Conservation (phyloP, 2,888 invertebrate genomes). For the Euplagia quadripunctaria region DNA sequence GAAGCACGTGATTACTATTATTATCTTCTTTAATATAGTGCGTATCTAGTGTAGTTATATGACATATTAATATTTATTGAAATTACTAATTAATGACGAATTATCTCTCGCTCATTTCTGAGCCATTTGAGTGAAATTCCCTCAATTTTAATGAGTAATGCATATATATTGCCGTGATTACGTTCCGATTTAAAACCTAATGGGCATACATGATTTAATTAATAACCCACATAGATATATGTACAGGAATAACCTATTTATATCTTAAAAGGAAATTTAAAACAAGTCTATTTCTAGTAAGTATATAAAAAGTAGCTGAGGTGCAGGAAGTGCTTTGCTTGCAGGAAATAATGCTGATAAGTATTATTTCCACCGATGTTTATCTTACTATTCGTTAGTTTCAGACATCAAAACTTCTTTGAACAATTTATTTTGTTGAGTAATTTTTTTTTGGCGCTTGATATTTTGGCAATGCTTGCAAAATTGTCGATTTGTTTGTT, state of each 20-base stretch:
- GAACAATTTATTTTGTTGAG: slow-evolving; percentile 35
- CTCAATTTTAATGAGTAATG: background rate
- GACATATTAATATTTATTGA: background rate
- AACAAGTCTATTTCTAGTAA: background rate
- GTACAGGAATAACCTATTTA: background rate
- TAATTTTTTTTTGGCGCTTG: slow-evolving; percentile 41
- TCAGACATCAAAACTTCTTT: slow-evolving; percentile 37
- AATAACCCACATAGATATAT: background rate
- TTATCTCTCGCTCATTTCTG: background rate
- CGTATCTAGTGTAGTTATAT: background rate
- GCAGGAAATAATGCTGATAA: slow-evolving; percentile 39
- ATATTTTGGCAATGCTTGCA: slow-evolving; percentile 57
- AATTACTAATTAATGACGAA: too few relatives aligned
- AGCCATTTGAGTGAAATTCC: background rate
- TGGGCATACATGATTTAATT: background rate
- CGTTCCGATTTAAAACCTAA: background rate
- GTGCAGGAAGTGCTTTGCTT: slow-evolving; percentile 21
- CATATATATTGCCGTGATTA: background rate
- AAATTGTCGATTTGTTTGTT: slow-evolving; percentile 57
- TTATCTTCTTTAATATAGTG: background rate
- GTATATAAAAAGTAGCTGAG: slow-evolving; percentile 4
- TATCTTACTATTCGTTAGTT: slow-evolving; percentile 33
- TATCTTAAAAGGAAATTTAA: background rate
- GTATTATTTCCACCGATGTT: slow-evolving; percentile 30
- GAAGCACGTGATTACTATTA: background rate